Conservation (phyloP, 2,888 invertebrate genomes). For the Penaeus monodon region DNA sequence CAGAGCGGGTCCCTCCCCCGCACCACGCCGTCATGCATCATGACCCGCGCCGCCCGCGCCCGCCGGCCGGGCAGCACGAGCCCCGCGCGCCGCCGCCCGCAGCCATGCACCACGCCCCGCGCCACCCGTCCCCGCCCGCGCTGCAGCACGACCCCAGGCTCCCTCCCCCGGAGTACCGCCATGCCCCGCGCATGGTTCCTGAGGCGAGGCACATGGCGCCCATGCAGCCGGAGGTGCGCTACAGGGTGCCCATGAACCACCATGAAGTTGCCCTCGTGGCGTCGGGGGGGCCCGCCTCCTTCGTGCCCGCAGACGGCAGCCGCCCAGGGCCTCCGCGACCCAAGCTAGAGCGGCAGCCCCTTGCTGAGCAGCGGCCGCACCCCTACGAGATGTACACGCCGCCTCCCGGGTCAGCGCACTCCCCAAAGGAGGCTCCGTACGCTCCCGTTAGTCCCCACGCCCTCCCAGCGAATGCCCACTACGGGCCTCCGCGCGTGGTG, state of each 20-base stretch:
- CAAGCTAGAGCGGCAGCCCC: too few relatives aligned
- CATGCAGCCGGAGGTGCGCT: background rate
- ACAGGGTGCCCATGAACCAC: background rate
- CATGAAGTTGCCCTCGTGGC: background rate
- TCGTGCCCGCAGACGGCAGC: background rate
- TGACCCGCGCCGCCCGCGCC: too few relatives aligned
- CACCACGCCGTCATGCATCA: too few relatives aligned
- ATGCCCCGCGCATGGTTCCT: background rate
- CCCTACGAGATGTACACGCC: background rate
- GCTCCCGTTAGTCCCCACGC: background rate
- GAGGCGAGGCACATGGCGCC: slow-evolving; percentile 1
- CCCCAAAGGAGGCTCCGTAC: background rate
- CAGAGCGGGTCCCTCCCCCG: too few relatives aligned
- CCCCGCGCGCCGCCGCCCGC: too few relatives aligned
- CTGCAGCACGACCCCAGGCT: background rate
- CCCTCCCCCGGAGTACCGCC: background rate
- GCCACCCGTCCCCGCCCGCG: too few relatives aligned
- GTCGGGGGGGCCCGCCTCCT: background rate
- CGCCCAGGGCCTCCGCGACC: background rate
- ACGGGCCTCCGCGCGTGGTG: background rate
- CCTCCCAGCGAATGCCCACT: background rate
- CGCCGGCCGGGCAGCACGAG: too few relatives aligned
- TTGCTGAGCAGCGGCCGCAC: too few relatives aligned
- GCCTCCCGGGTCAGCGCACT: background rate
- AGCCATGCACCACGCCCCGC: background rate